A percentile compares a stretch with the other conserved stretches of the same genome.
Conservation (phyloP, 2,797 vertebrate genomes). For the Numenius phaeopus region DNA sequence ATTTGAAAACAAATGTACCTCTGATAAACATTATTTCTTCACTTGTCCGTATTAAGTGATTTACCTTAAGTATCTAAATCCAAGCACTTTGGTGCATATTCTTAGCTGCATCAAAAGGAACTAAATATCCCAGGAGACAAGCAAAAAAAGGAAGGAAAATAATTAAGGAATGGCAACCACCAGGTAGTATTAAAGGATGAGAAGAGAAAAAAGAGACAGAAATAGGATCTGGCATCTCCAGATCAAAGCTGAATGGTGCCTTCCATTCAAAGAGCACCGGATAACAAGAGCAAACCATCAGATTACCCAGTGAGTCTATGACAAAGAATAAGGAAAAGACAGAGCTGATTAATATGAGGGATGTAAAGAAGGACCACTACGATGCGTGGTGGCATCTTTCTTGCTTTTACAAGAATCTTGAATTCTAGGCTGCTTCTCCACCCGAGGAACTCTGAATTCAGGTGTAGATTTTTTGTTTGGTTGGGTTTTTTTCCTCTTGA, state of each 20-base stretch:
- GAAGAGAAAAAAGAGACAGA: not conserved
- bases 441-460: not conserved
- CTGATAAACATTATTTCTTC: not conserved
- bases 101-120: not conserved
- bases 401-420: not conserved
- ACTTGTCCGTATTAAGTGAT: not conserved
- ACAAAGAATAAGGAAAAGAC: not conserved
- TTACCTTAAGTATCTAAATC: not conserved
- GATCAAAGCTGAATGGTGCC: not conserved
- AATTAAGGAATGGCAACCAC: not conserved
- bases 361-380: not conserved
- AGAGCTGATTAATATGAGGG: not conserved
- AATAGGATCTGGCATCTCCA: not conserved
- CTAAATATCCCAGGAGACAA: not conserved
- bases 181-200: not conserved
- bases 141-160: not conserved
- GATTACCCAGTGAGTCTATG: not conserved
- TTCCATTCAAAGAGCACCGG: not conserved
- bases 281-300: not conserved
- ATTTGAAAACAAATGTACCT: not conserved
- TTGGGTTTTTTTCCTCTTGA: not conserved
- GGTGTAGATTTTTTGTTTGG: not conserved
- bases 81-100: not conserved
- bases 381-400: not conserved
- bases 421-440: not conserved